These are phyloP conservation scores for Melanotaenia maccullochi DNA, from an alignment of 2,797 vertebrate species.

Conservation along the genomic window DNA sequence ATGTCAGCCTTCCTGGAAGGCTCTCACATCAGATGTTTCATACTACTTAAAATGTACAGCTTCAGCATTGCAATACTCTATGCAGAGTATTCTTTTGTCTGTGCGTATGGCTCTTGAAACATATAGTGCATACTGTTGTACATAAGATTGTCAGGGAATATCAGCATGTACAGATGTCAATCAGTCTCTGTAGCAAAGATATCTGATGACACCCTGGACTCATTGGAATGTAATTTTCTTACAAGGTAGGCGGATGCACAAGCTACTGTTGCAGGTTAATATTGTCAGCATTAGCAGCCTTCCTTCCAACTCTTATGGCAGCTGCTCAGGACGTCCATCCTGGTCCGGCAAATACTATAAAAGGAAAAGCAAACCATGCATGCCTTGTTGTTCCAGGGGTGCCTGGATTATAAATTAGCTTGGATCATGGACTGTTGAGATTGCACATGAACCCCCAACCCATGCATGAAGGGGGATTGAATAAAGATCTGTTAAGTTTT, in stretches of 20 bases:
- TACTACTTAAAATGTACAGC: not conserved
- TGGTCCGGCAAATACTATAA: not conserved
- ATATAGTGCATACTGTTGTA: not conserved
- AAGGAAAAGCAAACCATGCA: not conserved
- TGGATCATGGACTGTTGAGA: no score
- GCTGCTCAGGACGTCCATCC: not conserved
- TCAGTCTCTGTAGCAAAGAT: not conserved
- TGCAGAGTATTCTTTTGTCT: not conserved
- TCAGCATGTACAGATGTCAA: not conserved
- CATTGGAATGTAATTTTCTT: not conserved
- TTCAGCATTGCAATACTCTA: conserved; percentile 44
- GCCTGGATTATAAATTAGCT: no score
- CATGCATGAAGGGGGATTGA: not conserved
- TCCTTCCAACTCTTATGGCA: not conserved
- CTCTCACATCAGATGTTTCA: not conserved
- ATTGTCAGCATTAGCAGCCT: not conserved
- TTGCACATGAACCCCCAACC: not conserved
- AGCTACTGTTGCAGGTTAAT: not conserved
- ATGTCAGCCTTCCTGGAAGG: not conserved
- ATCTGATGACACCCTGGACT: not conserved
- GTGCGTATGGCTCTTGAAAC: not conserved
- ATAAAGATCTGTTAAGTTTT: not conserved
- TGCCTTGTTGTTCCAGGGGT: not conserved
- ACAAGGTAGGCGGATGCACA: not conserved
- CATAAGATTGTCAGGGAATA: not conserved